Conservation (phyloP, 2,113 vertebrate genomes). For the Python bivittatus region DNA sequence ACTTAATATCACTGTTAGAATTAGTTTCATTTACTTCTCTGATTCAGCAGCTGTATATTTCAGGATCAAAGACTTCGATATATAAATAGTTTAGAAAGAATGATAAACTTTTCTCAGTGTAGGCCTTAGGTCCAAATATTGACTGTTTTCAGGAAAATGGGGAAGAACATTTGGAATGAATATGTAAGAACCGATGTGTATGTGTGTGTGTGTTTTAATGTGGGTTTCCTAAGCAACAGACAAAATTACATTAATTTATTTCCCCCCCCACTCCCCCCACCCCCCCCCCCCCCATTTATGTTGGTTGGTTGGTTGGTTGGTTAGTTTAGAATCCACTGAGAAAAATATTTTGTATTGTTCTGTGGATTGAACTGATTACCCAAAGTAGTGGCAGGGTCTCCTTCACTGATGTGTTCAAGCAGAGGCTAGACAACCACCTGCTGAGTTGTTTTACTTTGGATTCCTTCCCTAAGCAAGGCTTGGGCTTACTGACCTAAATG, state of each 20-base stretch:
- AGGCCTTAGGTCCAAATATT: background rate
- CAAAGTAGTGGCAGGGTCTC: background rate
- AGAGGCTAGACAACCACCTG: background rate
- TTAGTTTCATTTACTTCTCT: background rate
- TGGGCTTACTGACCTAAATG: background rate
- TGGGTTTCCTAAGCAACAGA: background rate
- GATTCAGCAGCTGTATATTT: background rate
- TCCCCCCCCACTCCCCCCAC: too few species aligned
- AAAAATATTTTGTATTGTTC: background rate
- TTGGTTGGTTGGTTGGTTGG: background rate
- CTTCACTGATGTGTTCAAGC: background rate
- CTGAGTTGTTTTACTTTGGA: background rate
- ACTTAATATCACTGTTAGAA: background rate
- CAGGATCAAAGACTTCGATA: background rate
- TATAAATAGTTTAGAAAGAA: background rate
- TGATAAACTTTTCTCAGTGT: background rate
- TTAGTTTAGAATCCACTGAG: background rate
- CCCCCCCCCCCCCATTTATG: too few species aligned
- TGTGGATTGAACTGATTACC: background rate
- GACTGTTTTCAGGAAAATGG: background rate
- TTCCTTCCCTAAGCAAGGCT: background rate
- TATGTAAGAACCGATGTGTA: background rate
- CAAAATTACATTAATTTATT: background rate
- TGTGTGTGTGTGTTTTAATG: background rate
- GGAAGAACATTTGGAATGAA: background rate